Percentiles rank a stretch among this genome's conserved stretches.
Evolutionary conservation across 1,140 invertebrate species (phyloP).

Genomic region (Drosophila insularis): DNA sequence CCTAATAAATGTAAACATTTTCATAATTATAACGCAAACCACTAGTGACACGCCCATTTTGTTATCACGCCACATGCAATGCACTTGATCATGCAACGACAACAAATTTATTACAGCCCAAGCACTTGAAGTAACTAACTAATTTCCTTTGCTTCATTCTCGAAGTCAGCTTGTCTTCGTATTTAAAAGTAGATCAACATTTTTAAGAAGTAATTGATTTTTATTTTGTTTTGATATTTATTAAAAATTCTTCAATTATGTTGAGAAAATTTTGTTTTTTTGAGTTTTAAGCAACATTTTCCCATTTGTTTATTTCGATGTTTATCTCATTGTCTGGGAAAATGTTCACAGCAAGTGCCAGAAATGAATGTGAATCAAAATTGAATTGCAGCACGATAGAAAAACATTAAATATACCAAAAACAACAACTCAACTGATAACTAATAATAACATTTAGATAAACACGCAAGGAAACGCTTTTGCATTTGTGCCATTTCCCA

Average conservation of each 20-base stretch:
- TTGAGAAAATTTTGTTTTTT: slow-evolving; percentile 46
- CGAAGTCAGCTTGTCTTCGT: no score
- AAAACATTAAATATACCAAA: slow-evolving; percentile 55
- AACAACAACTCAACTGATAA: slow-evolving; percentile 59
- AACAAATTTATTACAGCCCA: not conserved
- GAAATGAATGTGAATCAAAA: slow-evolving; percentile 43
- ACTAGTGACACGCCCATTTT: slow-evolving; percentile 40
- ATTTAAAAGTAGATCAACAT: no score
- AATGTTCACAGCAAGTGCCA: slow-evolving; percentile 47
- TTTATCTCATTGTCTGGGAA: slow-evolving; percentile 42
- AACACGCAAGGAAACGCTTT: slow-evolving; percentile 72
- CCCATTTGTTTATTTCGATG: slow-evolving; percentile 13
- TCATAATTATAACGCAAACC: slow-evolving; percentile 65
- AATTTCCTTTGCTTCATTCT: no score
- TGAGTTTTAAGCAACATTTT: slow-evolving; percentile 60
- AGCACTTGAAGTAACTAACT: no score
- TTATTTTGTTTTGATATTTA: no score
- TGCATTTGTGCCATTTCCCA: slow-evolving; percentile 50
- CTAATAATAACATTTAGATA: slow-evolving; percentile 75
- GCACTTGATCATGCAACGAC: slow-evolving; percentile 14
- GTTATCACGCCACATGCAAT: slow-evolving; percentile 31
- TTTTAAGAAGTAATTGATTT: no score
- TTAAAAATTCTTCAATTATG: not conserved
- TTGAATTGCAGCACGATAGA: slow-evolving; percentile 59
- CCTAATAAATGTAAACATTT: slow-evolving; percentile 63